Conservation (phyloP, 2,797 vertebrate genomes). For the Harpagifer antarcticus region DNA sequence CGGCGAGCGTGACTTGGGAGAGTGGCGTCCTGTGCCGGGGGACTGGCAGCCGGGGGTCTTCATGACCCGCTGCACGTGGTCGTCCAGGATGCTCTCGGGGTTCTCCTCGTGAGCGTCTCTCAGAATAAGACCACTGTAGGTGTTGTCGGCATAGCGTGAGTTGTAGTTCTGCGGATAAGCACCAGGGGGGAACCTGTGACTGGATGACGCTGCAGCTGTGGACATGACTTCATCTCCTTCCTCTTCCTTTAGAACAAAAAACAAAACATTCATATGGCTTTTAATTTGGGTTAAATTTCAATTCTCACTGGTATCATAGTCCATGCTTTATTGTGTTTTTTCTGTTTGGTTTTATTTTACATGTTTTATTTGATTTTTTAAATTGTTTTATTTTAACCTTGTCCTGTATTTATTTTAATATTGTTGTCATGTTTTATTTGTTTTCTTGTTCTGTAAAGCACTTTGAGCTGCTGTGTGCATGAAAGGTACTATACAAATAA, state of each 20-base stretch:
- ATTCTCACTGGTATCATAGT: too few relatives aligned
- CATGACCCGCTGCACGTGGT: conserved; percentile 98
- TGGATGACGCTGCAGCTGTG: conserved; percentile 78
- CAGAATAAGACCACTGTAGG: conserved; percentile 83
- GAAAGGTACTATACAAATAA: too few relatives aligned
- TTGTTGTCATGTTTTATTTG: too few relatives aligned
- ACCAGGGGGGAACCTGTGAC: conserved; percentile 89
- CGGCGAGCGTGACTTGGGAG: conserved; percentile 91
- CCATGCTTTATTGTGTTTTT: too few relatives aligned
- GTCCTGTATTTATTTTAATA: too few relatives aligned
- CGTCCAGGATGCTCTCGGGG: conserved; percentile 97
- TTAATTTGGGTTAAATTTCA: too few relatives aligned
- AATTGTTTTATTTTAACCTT: too few relatives aligned
- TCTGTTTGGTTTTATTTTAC: too few relatives aligned
- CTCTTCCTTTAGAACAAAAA: conserved; percentile 88
- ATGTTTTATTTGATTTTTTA: too few relatives aligned
- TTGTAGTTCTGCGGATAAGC: conserved; percentile 88
- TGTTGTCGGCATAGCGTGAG: conserved; percentile 88
- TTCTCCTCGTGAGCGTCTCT: conserved; percentile 95
- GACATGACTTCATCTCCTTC: conserved; percentile 91
- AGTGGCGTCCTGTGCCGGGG: conserved; percentile 90
- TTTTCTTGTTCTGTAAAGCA: too few relatives aligned
- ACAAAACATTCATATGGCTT: neutral
- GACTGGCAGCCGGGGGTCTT: conserved; percentile 96
- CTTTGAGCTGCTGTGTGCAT: too few relatives aligned